Evolutionary conservation across 1,140 invertebrate genomes (phyloP), one percentile per base, ranked within the genome.

Genomic region (Cylas formicarius): DNA sequence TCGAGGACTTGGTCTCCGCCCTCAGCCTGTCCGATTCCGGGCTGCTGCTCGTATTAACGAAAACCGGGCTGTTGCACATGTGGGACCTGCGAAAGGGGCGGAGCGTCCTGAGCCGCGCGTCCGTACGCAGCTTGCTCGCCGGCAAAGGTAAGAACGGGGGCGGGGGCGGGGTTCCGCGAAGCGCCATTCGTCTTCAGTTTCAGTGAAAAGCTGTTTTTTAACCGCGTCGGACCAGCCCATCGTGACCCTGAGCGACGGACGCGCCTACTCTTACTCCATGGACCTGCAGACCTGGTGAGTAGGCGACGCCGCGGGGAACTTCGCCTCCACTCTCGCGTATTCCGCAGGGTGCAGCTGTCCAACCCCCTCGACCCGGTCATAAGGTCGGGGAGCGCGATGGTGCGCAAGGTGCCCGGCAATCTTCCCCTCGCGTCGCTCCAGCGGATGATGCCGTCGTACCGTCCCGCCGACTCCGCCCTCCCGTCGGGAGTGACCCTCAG

Each of bases 241-340:
- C 40, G 64, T 85, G 35, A 72, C 77, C 19, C 61, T 85, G 11
- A 80, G 73, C 10, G 81, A 76, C 54, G 79, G 81, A 8, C 76
- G 77, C 64, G 76, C 77, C 14, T 85, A 79, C 56, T 74, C 79
- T 16, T 85, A 77, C 55, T 75, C 73, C 48, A 57, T 69, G 34
- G 76, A 80, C 50, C 62, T 84, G 36, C 72, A 70, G 42, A 68
- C 74, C 8, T 86, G 82, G 84, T 81, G 65, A 70, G 68, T 65
- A 31, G 17, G 9, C 5, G 3, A 31, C 13, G 22, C 19, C 20
- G 22, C 20, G 6, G 16, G 6, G 13, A 10, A 29, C 11, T 14
- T 41, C n/a, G n/a, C n/a, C n/a, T n/a, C n/a, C n/a, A n/a, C n/a
- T n/a, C n/a, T n/a, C n/a, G n/a, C n/a, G n/a, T n/a, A n/a, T 48